Percentiles rank a stretch among this genome's conserved stretches.
These are phyloP conservation scores for Galleria mellonella DNA, from an alignment of 1,140 invertebrate species.

Conservation along the genomic window DNA sequence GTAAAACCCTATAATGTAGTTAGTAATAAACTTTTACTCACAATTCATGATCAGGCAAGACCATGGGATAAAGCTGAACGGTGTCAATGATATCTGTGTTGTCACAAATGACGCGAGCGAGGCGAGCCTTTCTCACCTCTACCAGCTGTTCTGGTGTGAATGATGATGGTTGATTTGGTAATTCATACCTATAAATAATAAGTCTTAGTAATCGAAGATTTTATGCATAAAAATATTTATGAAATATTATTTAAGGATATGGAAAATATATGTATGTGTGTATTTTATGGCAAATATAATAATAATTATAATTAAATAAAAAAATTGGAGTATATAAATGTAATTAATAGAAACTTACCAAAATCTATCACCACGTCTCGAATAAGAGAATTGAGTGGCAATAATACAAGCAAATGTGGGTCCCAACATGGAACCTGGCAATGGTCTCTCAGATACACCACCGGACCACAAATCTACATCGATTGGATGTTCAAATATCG, in stretches of 20 bases:
- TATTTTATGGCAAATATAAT: too few relatives aligned
- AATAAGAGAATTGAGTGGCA: constrained; percentile 95
- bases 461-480: constrained; percentile 95
- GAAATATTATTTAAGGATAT: too few relatives aligned
- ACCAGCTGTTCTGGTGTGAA: constrained; percentile 93
- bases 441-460: constrained; percentile 91
- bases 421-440: constrained; percentile 92
- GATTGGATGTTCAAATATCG: constrained; percentile 79
- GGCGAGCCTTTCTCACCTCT: constrained; percentile 90
- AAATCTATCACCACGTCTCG: constrained; percentile 93
- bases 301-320: neutral
- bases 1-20: too few relatives aligned
- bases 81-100: constrained; percentile 95
- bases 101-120: constrained; percentile 94
- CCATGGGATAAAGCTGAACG: constrained; percentile 95
- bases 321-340: constrained; percentile 3
- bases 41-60: constrained; percentile 93
- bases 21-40: constrained; percentile 74
- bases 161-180: constrained; percentile 92
- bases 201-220: neutral
- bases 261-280: too few relatives aligned
- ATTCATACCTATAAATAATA: constrained; percentile 81
- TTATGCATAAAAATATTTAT: neutral
- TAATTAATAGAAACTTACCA: constrained; percentile 76
- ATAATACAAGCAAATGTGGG: constrained; percentile 97